Evolutionary conservation across 2,888 invertebrate species (phyloP), one percentile per base, ranked within the genome.

Genomic region (Tubulanus polymorphus): DNA sequence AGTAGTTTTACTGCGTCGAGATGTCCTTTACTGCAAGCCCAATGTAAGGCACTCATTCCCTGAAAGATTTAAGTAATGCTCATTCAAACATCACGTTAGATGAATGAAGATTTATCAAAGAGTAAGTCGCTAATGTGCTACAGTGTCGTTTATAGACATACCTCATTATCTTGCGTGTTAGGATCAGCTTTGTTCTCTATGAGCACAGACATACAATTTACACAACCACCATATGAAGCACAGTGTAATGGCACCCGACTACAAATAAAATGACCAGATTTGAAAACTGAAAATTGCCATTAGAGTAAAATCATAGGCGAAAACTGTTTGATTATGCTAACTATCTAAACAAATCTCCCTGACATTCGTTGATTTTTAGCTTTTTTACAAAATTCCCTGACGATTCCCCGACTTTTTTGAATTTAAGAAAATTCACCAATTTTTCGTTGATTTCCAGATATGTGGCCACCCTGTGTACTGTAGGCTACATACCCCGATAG

Each of bases 21-120:
- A 57, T 78, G 74, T n/a, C 78, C 78, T 58, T 74, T 75, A 52
- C 73, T 72, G 54, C 78, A 76, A 3, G 76, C 77, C 75, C 75
- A 77, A 64, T 79, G 79, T 46, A 79, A 63, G 28, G 74, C 74
- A 15, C 77, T 74, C 74, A 74, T 77, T 23, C 79, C 78, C 76
- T 76, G 60, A 47, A 59, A 57, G n/a, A n/a, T n/a, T n/a, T n/a
- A n/a, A n/a, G n/a, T n/a, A n/a, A n/a, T n/a, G n/a, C n/a, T n/a
- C n/a, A n/a, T n/a, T n/a, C n/a, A n/a, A n/a, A n/a, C n/a, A n/a
- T n/a, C n/a, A n/a, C n/a, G n/a, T n/a, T n/a, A n/a, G n/a, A n/a
- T n/a, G n/a, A n/a, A n/a, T n/a, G n/a, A n/a, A n/a, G n/a, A n/a
- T n/a, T n/a, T n/a, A n/a, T n/a, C n/a, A n/a, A n/a, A n/a, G n/a